These are phyloP conservation scores for Amitus sp. DNA, from an alignment of 2,888 invertebrate species.

Conservation along the genomic window DNA sequence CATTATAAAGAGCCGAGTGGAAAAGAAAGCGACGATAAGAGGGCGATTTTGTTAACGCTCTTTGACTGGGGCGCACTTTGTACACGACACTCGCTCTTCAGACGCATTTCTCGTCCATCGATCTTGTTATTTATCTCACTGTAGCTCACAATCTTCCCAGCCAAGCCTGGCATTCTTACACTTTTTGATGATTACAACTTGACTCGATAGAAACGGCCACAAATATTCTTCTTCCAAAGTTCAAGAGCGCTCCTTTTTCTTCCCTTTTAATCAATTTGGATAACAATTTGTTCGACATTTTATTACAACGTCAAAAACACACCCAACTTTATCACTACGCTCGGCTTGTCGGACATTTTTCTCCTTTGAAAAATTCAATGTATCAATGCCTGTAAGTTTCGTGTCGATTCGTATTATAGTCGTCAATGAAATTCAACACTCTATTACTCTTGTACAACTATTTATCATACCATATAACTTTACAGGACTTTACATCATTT, in stretches of 20 bases:
- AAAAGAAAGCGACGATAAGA: conserved; percentile 27
- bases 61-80: conserved; percentile 10
- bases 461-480: too few relatives aligned
- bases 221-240: conserved; percentile 32
- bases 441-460: too few relatives aligned
- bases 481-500: too few relatives aligned
- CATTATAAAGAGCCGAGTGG: conserved; percentile 23
- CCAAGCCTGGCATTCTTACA: conserved; percentile 25
- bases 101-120: conserved; percentile 28
- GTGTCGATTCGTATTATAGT: too few relatives aligned
- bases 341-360: too few relatives aligned
- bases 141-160: conserved; percentile 15
- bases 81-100: conserved; percentile 25
- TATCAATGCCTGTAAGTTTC: too few relatives aligned
- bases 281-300: too few relatives aligned
- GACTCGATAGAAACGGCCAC: conserved; percentile 28
- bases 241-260: background rate
- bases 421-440: too few relatives aligned
- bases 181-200: conserved; percentile 22
- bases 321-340: too few relatives aligned
- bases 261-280: too few relatives aligned
- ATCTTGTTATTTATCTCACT: conserved; percentile 27
- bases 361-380: too few relatives aligned
- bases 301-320: too few relatives aligned
- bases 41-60: conserved; percentile 3